Conservation (phyloP, 1,140 invertebrate species). For the Papilio xuthus region DNA sequence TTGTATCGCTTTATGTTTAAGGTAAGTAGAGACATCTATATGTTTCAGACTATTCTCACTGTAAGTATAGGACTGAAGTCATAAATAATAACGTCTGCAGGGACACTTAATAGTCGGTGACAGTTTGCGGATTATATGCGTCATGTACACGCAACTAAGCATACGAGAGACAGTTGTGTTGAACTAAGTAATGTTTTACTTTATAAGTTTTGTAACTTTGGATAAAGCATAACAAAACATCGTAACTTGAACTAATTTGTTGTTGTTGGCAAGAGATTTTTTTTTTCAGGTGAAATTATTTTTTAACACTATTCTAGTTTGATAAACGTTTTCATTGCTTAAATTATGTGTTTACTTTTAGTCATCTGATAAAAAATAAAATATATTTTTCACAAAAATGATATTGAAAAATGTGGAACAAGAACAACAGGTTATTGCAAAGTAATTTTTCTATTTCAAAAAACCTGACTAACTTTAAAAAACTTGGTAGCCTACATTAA, state of each 20-base stretch:
- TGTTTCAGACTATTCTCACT: background rate
- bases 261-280: background rate
- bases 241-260: background rate
- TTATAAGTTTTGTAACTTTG: background rate
- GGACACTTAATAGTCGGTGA: constrained; percentile 35
- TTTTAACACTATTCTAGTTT: too few species aligned
- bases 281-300: background rate
- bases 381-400: too few species aligned
- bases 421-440: too few species aligned
- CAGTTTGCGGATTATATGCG: constrained; percentile 27
- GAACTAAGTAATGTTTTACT: background rate
- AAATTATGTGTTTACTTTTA: too few species aligned
- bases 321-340: too few species aligned
- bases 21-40: background rate
- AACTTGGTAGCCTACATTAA: background rate
- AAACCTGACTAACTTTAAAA: background rate
- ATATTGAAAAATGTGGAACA: too few species aligned
- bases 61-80: background rate
- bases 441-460: too few species aligned
- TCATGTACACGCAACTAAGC: background rate
- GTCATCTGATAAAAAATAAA: too few species aligned
- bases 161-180: background rate
- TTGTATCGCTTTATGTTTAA: background rate
- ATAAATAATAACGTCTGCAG: constrained; percentile 33
- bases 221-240: background rate